Conservation (phyloP, 2,113 vertebrate species). For the Takifugu bimaculatus region DNA sequence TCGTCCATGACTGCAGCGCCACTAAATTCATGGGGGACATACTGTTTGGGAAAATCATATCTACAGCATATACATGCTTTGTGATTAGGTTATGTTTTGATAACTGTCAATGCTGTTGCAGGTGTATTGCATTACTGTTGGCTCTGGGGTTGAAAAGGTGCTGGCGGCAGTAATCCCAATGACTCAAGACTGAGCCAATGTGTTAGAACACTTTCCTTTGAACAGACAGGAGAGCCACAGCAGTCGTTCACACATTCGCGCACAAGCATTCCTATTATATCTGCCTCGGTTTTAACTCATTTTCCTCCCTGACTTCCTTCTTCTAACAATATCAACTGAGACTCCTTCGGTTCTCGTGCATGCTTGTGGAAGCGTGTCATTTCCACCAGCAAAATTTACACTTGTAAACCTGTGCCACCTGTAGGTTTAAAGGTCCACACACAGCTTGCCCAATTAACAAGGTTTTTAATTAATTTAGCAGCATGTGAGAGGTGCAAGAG, state of each 20-base stretch:
- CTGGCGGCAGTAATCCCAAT: slow-evolving; percentile 37
- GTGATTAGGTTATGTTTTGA: slow-evolving; percentile 22
- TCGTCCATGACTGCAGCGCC: slow-evolving; percentile 48
- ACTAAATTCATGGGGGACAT: slow-evolving; percentile 32
- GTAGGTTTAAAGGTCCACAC: slow-evolving; percentile 30
- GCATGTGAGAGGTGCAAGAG: slow-evolving; percentile 50
- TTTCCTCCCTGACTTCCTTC: not conserved
- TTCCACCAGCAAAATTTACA: slow-evolving; percentile 21
- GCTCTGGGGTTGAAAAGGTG: slow-evolving; percentile 36
- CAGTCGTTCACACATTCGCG: not conserved
- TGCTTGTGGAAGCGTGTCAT: not conserved
- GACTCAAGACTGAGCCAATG: slow-evolving; percentile 36
- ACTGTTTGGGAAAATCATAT: slow-evolving; percentile 35
- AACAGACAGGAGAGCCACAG: slow-evolving; percentile 17
- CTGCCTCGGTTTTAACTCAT: not conserved
- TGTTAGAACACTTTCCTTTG: slow-evolving; percentile 48
- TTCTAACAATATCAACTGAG: slow-evolving; percentile 14
- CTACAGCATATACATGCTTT: slow-evolving; percentile 18
- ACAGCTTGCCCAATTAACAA: slow-evolving; percentile 64
- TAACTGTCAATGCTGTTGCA: slow-evolving; percentile 13
- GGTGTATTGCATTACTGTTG: slow-evolving; percentile 27
- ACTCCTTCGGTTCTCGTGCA: slow-evolving; percentile 14
- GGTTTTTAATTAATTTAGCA: slow-evolving; percentile 61
- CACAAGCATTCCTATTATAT: not conserved
- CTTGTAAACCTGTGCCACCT: slow-evolving; percentile 10